A percentile compares a stretch with the other conserved stretches of the same genome.
phyloP scores from a whole-genome alignment of 2,888 invertebrate genomes.

The Drepanosiphum platanoidis region DNA sequence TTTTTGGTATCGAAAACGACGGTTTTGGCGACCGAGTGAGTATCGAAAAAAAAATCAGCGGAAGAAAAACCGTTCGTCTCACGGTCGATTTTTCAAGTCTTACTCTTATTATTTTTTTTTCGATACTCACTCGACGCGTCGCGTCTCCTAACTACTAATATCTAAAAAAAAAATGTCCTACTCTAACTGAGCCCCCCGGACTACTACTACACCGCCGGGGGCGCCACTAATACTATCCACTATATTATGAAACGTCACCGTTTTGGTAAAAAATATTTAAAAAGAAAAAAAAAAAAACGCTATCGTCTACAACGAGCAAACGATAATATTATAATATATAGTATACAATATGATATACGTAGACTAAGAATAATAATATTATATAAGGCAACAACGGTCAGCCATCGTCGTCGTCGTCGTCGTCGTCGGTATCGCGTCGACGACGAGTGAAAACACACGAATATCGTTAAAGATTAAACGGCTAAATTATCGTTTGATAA shows the following conservation, averaged over 20 bases:
- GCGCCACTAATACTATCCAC: neutral
- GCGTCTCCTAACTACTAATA: neutral
- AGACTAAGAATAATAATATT: neutral
- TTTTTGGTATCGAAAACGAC: neutral
- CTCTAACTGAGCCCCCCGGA: no score
- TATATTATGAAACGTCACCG: neutral
- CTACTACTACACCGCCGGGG: no score
- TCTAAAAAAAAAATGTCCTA: neutral
- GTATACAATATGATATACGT: neutral
- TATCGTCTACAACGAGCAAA: neutral
- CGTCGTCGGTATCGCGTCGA: neutral
- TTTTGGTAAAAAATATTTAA: no score
- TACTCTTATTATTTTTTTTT: neutral
- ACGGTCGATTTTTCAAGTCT: no score
- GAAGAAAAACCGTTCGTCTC: no score
- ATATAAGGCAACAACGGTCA: constrained; percentile 44
- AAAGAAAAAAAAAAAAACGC: no score
- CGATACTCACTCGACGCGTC: neutral
- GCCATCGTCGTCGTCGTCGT: neutral
- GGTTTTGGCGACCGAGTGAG: neutral
- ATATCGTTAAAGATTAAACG: neutral
- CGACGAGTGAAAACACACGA: neutral
- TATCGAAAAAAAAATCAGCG: neutral
- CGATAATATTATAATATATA: neutral
- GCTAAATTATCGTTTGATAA: no score